Conservation (phyloP, 2,113 vertebrate genomes). For the Ageneiosus marmoratus region DNA sequence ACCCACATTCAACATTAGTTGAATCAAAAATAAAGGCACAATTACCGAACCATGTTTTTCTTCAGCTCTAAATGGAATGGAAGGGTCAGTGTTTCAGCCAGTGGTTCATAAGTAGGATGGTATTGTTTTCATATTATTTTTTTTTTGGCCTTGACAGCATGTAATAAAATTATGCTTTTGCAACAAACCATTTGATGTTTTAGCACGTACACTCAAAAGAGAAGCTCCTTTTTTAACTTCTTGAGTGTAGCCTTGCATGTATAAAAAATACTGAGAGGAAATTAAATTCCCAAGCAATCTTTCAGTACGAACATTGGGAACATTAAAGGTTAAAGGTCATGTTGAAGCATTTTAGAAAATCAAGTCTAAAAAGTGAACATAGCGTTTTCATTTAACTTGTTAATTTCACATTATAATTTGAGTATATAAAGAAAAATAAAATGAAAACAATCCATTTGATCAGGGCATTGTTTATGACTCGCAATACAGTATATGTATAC, state of each 20-base stretch:
- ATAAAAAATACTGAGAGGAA: not conserved
- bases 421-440: not conserved
- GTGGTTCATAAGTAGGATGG: conserved; percentile 56
- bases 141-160: conserved; percentile 45
- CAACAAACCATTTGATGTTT: not conserved
- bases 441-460: conserved; percentile 8
- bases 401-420: conserved; percentile 9
- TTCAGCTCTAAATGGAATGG: conserved; percentile 58
- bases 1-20: conserved; percentile 62
- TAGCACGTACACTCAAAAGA: conserved; percentile 23
- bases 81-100: conserved; percentile 56
- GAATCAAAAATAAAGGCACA: conserved; percentile 59
- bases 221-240: not conserved
- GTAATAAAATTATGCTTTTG: conserved; percentile 52
- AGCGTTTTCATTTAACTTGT: too few species aligned
- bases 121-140: conserved; percentile 59
- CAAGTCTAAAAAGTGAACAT: too few species aligned
- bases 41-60: conserved; percentile 45
- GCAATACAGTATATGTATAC: too few species aligned
- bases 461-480: not conserved
- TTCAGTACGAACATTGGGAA: conserved; percentile 10
- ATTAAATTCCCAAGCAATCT: conserved; percentile 15
- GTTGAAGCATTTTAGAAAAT: not conserved
- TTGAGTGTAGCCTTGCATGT: not conserved
- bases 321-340: conserved; percentile 8